Conservation (phyloP, 2,113 vertebrate species). For the Orcinus orca region DNA sequence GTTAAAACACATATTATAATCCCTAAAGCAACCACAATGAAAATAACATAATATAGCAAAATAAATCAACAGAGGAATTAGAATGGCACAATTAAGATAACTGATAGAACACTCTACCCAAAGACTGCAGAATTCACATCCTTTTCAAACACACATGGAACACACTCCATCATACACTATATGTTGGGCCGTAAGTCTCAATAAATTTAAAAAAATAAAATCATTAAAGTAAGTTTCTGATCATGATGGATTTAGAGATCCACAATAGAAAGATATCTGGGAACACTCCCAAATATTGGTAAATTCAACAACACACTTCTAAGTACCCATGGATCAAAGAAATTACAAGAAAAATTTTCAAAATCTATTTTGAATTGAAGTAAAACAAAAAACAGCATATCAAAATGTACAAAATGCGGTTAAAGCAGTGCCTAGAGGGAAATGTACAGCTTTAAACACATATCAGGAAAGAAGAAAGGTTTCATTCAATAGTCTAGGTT, state of each 20-base stretch:
- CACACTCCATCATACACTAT: background rate
- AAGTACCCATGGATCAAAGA: background rate
- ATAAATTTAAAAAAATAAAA: background rate
- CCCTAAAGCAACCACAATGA: background rate
- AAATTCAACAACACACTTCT: background rate
- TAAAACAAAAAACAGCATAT: background rate
- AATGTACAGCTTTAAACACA: background rate
- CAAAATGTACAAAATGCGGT: background rate
- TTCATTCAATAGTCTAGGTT: background rate
- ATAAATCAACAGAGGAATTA: background rate
- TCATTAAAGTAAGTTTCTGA: background rate
- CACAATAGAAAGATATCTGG: background rate
- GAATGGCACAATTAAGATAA: background rate
- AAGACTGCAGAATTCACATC: background rate
- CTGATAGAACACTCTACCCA: background rate
- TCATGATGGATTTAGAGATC: background rate
- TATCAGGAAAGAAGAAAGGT: background rate
- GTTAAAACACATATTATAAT: background rate
- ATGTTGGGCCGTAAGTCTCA: background rate
- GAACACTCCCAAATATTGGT: background rate
- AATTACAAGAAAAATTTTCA: background rate
- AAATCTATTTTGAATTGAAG: background rate
- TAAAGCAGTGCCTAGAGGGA: background rate
- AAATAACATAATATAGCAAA: background rate
- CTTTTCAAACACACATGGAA: background rate